Evolutionary conservation across 1,140 invertebrate species (phyloP).

Genomic region (Planococcus citri): DNA sequence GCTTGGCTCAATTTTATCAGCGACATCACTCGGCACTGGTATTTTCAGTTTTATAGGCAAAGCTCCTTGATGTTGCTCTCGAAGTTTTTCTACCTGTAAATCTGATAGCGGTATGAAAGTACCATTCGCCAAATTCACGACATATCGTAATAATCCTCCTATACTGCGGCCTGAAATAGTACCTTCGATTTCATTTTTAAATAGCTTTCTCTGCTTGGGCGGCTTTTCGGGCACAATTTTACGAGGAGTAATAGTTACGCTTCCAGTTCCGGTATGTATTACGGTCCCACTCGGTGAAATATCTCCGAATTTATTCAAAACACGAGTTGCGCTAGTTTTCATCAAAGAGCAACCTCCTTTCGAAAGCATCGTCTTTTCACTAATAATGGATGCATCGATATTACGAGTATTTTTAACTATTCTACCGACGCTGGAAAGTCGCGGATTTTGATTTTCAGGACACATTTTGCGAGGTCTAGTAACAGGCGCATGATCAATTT

Average conservation of each 20-base stretch:
- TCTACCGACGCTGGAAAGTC: background rate
- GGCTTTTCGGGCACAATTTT: background rate
- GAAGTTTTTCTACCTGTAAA: background rate
- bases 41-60: background rate
- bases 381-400: background rate
- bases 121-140: conserved; percentile 1
- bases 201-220: background rate
- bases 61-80: background rate
- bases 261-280: background rate
- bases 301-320: background rate
- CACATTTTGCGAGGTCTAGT: background rate
- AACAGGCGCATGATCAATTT: background rate
- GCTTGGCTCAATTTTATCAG: conserved; percentile 4
- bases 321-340: background rate
- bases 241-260: conserved; percentile 10
- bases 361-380: background rate
- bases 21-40: background rate
- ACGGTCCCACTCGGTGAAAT: background rate
- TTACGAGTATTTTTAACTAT: background rate
- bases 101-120: background rate
- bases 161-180: background rate
- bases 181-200: conserved; percentile 18
- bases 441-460: background rate
- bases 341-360: background rate
- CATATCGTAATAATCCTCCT: background rate